A percentile compares a stretch with the other conserved stretches of the same genome.
Evolutionary conservation across 2,113 vertebrate genomes (phyloP).

Genomic region (Rallus limicola): DNA sequence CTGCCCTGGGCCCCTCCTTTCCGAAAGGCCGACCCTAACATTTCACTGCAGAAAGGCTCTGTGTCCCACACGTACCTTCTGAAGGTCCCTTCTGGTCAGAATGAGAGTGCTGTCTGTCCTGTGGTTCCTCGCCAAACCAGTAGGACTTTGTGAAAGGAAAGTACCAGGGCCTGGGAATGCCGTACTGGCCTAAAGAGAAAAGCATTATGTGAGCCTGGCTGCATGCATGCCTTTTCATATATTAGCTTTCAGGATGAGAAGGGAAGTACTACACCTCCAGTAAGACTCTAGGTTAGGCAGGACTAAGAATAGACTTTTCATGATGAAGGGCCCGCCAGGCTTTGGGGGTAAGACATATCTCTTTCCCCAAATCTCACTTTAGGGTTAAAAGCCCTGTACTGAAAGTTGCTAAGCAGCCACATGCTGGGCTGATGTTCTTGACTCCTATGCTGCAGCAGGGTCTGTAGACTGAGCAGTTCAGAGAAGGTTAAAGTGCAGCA

Average conservation of each 20-base stretch:
- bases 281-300: not conserved
- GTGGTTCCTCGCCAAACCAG: conserved; percentile 87
- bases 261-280: not conserved
- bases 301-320: not conserved
- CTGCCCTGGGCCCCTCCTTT: not conserved
- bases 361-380: not conserved
- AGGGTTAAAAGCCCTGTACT: not conserved
- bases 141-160: conserved; percentile 94
- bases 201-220: not conserved
- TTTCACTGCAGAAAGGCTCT: not conserved
- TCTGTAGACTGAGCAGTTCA: not conserved
- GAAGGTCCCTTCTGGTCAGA: conserved; percentile 73
- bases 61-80: conserved; percentile 77
- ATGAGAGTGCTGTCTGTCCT: conserved; percentile 64
- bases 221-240: not conserved
- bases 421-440: not conserved
- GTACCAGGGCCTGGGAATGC: conserved; percentile 94
- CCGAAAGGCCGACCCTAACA: not conserved
- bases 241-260: not conserved
- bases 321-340: not conserved
- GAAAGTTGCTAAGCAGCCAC: not conserved
- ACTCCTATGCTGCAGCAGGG: not conserved
- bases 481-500: not conserved
- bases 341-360: not conserved
- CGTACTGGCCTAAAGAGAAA: conserved; percentile 88